Evolutionary conservation across 2,113 vertebrate species (phyloP), one percentile per base, ranked within the genome.

Genomic region (Telmatochromis brachygnathus): DNA sequence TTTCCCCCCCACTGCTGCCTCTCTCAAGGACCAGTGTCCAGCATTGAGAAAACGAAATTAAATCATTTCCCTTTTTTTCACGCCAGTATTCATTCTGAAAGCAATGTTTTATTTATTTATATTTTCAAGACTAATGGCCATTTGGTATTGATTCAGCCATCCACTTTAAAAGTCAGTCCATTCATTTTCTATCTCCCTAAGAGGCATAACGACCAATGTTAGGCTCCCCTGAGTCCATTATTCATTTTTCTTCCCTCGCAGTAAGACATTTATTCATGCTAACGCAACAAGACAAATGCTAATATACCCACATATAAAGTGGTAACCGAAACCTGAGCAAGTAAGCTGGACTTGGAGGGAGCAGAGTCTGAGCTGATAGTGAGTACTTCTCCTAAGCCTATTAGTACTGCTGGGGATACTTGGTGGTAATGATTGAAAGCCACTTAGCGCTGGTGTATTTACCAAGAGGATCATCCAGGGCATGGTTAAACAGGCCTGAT

Each of bases 401-500:
- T 94, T 94, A 95, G 87, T 85, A 87, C 84, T 87, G 89, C 90
- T 93, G 90, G 89, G 47, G 91, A 92, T 90, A 93, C 86, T 92
- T 86, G 55, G 86, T 83, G 87, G 88, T 93, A 94, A 94, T 94
- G 88, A 94, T 91, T 94, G 92, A 95, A 93, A 94, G 92, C 93
- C 90, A 92, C 87, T 95, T 92, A 93, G 86, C 8, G 9, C 92
- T 89, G 89, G 79, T 79, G 91, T 94, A 86, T 94, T 95, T 93
- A 93, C 89, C 83, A 84, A 92, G 79, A 84, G 92, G 94, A 93
- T 95, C 93, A 94, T 91, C 85, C 60, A 35, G 73, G 56, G 91
- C 86, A 65, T 83, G 86, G 94, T 94, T 90, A 91, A 94, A 94
- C 81, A 91, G 73, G 14, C 89, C 91, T 73, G 86, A 62, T 87